Conservation (phyloP, 2,113 vertebrate species). For the Ginglymostoma cirratum region DNA sequence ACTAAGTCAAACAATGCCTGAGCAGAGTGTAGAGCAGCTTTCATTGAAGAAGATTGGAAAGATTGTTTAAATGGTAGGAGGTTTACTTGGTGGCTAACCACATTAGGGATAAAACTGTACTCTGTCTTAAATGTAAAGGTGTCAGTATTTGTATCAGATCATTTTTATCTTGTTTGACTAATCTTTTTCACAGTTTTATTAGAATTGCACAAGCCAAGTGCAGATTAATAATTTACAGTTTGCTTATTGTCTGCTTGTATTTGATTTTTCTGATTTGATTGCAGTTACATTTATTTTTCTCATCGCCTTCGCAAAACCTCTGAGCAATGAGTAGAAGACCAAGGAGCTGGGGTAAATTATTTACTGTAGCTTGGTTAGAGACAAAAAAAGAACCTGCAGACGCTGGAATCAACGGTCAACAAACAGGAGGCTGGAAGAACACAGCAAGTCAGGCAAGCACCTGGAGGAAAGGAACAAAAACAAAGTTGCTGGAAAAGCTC, state of each 20-base stretch:
- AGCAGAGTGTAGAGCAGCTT: background rate
- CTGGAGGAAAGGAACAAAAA: too few species aligned
- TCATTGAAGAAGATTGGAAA: background rate
- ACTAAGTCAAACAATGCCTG: background rate
- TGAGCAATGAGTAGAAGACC: background rate
- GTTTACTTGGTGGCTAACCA: background rate
- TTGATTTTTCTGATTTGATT: background rate
- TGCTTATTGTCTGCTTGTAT: background rate
- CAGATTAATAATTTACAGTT: slow-evolving; percentile 13
- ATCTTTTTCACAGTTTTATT: background rate
- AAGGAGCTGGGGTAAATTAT: background rate
- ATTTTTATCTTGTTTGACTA: background rate
- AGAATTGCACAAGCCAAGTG: background rate
- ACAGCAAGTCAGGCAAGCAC: too few species aligned
- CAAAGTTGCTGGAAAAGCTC: too few species aligned
- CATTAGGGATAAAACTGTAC: background rate
- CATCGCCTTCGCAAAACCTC: background rate
- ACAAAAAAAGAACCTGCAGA: too few species aligned
- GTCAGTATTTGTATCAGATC: background rate
- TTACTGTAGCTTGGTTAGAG: too few species aligned
- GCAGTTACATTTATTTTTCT: background rate
- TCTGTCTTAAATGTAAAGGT: background rate
- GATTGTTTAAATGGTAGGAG: background rate
- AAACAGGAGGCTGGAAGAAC: too few species aligned
- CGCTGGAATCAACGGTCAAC: too few species aligned